Evolutionary conservation across 2,888 invertebrate genomes (phyloP), one percentile per base, ranked within the genome.

Genomic region (Ferrisia virgata): DNA sequence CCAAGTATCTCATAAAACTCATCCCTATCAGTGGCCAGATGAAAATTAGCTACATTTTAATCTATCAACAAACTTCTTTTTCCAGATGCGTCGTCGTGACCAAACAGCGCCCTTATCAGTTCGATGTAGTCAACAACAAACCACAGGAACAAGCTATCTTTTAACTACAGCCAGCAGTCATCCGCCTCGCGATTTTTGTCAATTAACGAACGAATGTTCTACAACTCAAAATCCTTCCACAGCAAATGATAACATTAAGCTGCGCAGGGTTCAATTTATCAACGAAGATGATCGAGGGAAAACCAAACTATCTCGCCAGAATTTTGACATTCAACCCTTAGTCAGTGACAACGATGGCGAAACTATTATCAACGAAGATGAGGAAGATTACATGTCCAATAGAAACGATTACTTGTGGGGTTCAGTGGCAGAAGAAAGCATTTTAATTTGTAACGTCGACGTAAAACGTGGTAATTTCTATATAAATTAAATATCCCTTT

Each of bases 111-210:
- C 82, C 4, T 39, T 39, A 18, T 40, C 69, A 36, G 69, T 82
- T 9, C 33, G 82, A 2, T 72, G 72, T 8, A 82, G 82, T 13
- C 82, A 82, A 43, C 82, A 69, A 40, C 82, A 82, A 40, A 40
- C 82, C 3, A 82, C 82, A 13, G 82, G 72, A 13, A 82, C 82
- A n/a, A 82, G 82, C 25, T 82, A 82, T 47, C 31, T 82, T 15
- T 18, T 72, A 3, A 58, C 58, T 33, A 80, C 47, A 9, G 53
- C 81, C 33, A 72, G 40, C 72, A 82, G 82, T 31, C 72, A 82
- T 31, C 69, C 43, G 0, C 33, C 82, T 39, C 69, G 72, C 22
- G 82, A 82, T 0, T 33, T 81, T 13, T 58, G 81, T 81, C 81
- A 47, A 39, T 72, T 72, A 72, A 18, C 81, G 8, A 64, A 39